Evolutionary conservation across 2,113 vertebrate species (phyloP), one percentile per base, ranked within the genome.

Genomic region (Pavo muticus): DNA sequence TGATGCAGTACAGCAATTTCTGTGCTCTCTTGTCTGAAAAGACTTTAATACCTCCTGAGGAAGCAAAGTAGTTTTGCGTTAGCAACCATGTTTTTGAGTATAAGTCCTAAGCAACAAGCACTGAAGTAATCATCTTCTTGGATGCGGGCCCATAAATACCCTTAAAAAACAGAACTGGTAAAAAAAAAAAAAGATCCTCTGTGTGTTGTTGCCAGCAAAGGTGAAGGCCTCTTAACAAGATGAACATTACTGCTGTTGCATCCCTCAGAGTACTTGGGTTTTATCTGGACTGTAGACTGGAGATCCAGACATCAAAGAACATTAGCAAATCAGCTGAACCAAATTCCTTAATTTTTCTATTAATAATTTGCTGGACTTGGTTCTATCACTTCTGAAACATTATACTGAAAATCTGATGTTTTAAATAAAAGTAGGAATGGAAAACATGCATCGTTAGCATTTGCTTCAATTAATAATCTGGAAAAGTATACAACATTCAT

Each of bases 71-170:
- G 32, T 75, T 91, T 64, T 84, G 52, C 15, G 12, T 75, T 84
- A 84, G 81, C 44, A 71, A 40, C 61, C 47, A 65, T 24, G 35
- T 69, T 39, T 25, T 52, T 64, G 42, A 48, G 32, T 60, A 32
- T 20, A 94, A 94, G 84, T 75, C 47, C 84, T 68, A 91, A 78
- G 80, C 80, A 94, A 91, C 80, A 80, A 56, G 84, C 7, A 61
- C 23, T 56, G 35, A 89, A 95, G 81, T 75, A 94, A 91, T 89
- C 29, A 87, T 65, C 37, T 48, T 80, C 72, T 86, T 84, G 87
- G 25, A 94, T 59, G 42, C 21, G 16, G n/a, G 39, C 39, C 39
- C 77, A 32, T 71, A 89, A 91, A 94, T 42, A 81, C 39, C 35
- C 29, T 92, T 82, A 39, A 72, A 88, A 90, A 5, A 1, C 65